phyloP scores from a whole-genome alignment of 2,113 vertebrate genomes.

The Ophiodon elongatus region DNA sequence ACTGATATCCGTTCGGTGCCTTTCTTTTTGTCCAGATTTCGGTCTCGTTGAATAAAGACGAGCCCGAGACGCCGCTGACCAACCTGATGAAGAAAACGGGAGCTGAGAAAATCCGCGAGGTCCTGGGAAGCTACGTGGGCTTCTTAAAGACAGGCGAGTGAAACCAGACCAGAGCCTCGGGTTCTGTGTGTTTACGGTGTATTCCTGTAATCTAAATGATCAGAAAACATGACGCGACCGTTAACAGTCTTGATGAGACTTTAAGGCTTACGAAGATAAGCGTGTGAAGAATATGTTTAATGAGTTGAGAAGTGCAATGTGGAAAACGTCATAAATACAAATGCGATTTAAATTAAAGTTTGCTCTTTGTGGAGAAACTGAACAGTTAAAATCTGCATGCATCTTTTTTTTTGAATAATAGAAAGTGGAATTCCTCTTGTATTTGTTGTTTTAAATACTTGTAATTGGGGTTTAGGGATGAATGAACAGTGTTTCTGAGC shows the following conservation, averaged over 20 bases:
- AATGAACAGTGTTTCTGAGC: background rate
- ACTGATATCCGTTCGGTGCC: no score
- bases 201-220: no score
- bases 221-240: background rate
- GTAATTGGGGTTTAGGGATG: background rate
- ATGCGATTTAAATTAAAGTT: no score
- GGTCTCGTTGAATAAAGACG: slow-evolving; percentile 93
- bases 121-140: slow-evolving; percentile 90
- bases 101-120: slow-evolving; percentile 87
- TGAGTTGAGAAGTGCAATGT: no score
- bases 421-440: background rate
- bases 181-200: no score
- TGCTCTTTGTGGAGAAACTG: no score
- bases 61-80: slow-evolving; percentile 91
- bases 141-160: slow-evolving; percentile 91
- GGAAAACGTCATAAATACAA: no score
- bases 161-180: background rate
- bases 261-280: background rate
- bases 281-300: background rate
- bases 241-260: background rate
- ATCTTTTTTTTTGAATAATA: no score
- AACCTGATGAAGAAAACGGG: slow-evolving; percentile 92
- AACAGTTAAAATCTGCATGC: no score
- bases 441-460: background rate
- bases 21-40: slow-evolving; percentile 86